A percentile compares a stretch with the other conserved stretches of the same genome.
These are phyloP conservation scores for Shinisaurus crocodilurus DNA, from an alignment of 2,113 vertebrate genomes.

Conservation along the genomic window DNA sequence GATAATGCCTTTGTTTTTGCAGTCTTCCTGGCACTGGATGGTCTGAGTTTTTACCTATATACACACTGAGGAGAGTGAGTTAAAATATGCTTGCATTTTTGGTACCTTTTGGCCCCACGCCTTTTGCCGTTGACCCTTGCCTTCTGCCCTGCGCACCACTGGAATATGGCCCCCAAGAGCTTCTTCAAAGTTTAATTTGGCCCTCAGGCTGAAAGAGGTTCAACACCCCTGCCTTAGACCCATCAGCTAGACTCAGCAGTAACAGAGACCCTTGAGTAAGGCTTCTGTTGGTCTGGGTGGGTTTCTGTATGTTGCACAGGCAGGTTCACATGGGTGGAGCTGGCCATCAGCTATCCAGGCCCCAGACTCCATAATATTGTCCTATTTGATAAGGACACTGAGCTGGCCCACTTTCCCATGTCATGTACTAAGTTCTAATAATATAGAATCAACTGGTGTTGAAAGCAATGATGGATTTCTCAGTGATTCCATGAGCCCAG, in stretches of 20 bases:
- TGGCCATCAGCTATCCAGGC: background rate
- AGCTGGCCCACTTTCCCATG: background rate
- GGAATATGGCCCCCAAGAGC: too few species aligned
- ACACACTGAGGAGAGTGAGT: background rate
- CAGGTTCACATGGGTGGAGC: background rate
- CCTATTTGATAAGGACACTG: background rate
- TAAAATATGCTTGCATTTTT: too few species aligned
- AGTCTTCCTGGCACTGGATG: background rate
- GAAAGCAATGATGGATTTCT: background rate
- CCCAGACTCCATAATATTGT: background rate
- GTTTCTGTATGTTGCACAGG: background rate
- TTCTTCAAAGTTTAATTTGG: too few species aligned
- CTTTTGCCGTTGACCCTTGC: too few species aligned
- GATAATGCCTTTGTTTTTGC: background rate
- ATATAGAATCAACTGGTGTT: background rate
- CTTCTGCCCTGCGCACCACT: too few species aligned
- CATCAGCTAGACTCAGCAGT: conserved; percentile 21
- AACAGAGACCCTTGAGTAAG: background rate
- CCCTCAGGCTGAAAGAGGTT: too few species aligned
- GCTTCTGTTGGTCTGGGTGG: background rate
- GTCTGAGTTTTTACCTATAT: background rate
- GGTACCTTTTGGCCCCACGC: too few species aligned
- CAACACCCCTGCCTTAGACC: background rate
- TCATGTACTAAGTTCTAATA: background rate
- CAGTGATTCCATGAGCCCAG: background rate